A percentile compares a stretch with the other conserved stretches of the same genome.
Evolutionary conservation across 2,113 vertebrate genomes (phyloP).

Genomic region (Origma solitaria): DNA sequence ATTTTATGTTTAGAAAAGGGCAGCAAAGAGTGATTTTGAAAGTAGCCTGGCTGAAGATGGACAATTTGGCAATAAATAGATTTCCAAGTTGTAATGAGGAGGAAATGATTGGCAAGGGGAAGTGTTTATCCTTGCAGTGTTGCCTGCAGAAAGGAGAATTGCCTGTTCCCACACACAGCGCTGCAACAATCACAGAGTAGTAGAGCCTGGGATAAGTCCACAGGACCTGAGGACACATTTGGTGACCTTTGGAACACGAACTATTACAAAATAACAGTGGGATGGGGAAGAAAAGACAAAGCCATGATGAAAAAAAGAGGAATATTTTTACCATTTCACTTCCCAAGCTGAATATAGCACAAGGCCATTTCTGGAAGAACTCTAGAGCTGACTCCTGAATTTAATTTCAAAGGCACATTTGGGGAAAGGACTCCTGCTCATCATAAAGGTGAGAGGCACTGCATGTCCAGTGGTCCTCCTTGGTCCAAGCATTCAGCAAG

Average conservation of each 20-base stretch:
- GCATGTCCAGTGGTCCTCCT: not conserved
- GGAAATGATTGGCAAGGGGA: not conserved
- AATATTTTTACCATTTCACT: not conserved
- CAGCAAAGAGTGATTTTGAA: not conserved
- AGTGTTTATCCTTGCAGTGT: not conserved
- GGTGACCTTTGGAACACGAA: not conserved
- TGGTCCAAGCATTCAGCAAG: not conserved
- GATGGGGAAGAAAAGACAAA: not conserved
- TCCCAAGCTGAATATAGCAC: not conserved
- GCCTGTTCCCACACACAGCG: fast-evolving
- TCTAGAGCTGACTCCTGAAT: not conserved
- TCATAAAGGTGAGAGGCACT: fast-evolving
- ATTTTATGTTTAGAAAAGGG: not conserved
- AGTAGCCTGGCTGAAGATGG: not conserved
- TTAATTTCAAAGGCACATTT: not conserved
- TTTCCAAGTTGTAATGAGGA: not conserved
- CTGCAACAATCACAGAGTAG: not conserved
- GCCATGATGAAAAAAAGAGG: not conserved
- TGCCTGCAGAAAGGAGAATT: not conserved
- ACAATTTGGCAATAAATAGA: not conserved
- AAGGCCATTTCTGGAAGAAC: not conserved
- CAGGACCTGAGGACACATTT: not conserved
- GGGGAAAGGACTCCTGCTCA: not conserved
- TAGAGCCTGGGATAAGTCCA: not conserved
- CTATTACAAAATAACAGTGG: not conserved